These are phyloP conservation scores for Penaeus indicus DNA, from an alignment of 1,140 invertebrate genomes.

Conservation along the genomic window DNA sequence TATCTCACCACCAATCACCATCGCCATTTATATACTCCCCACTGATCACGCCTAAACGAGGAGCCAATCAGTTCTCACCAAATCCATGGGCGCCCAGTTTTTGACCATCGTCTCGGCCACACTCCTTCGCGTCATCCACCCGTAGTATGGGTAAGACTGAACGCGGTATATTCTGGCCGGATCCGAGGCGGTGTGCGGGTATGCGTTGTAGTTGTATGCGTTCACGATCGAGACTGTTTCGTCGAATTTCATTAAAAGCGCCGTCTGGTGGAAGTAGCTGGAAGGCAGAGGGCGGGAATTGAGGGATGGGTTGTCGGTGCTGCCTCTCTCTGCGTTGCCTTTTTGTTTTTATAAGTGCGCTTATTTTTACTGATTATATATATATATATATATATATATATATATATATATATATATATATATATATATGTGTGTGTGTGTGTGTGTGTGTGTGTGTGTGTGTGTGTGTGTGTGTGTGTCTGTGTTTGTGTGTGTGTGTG, in stretches of 20 bases:
- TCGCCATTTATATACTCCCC: neutral
- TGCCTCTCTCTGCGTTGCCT: no score
- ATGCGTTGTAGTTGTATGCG: conserved; percentile 65
- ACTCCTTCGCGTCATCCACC: conserved; percentile 61
- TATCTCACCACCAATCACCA: no score
- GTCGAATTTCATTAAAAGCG: conserved; percentile 57
- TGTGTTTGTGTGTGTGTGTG: no score
- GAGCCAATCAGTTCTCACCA: conserved; percentile 20
- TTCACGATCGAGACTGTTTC: conserved; percentile 52
- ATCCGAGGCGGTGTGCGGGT: conserved; percentile 62
- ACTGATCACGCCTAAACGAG: neutral
- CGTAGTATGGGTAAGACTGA: conserved; percentile 64
- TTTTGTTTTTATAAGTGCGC: no score
- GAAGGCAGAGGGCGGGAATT: neutral
- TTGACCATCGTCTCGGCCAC: conserved; percentile 44
- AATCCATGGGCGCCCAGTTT: conserved; percentile 50
- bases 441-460: no score
- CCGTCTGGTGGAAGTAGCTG: conserved; percentile 65
- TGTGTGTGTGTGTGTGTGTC: no score
- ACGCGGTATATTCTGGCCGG: conserved; percentile 54
- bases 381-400: no score
- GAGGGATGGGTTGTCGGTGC: neutral
- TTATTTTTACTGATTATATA: no score
- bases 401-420: no score
- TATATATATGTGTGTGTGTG: no score